These are phyloP conservation scores for Andricus quercusramuli DNA, from an alignment of 2,888 invertebrate genomes.

Conservation along the genomic window DNA sequence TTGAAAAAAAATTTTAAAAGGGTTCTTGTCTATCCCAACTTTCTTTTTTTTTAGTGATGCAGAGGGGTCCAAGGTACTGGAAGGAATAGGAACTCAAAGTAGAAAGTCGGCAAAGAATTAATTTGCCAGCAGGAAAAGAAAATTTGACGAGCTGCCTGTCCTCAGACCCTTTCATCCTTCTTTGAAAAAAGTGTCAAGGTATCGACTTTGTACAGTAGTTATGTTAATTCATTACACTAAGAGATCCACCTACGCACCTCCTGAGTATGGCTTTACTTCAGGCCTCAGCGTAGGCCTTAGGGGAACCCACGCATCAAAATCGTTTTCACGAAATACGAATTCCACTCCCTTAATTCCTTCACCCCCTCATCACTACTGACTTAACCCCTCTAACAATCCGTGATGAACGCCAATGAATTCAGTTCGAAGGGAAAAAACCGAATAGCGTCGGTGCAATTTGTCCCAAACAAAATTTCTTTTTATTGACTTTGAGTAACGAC, in stretches of 20 bases:
- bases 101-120: background rate
- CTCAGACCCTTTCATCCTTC: background rate
- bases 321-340: constrained; percentile 8
- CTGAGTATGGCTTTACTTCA: background rate
- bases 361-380: too few relatives aligned
- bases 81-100: background rate
- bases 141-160: background rate
- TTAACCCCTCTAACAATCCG: background rate
- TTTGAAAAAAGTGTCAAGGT: constrained; percentile 50
- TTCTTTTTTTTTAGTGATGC: background rate
- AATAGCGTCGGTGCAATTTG: background rate
- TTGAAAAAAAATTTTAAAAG: too few relatives aligned
- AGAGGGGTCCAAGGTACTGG: background rate
- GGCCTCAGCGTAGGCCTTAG: background rate
- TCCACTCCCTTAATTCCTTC: background rate
- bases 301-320: constrained; percentile 34
- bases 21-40: background rate
- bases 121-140: background rate
- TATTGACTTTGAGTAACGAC: background rate
- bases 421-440: background rate
- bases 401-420: constrained; percentile 8
- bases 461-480: background rate
- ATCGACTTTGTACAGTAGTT: constrained; percentile 28
- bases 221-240: constrained; percentile 49
- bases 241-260: constrained; percentile 46